These are phyloP conservation scores for Martes martes DNA, from an alignment of 2,113 vertebrate species.

Conservation along the genomic window DNA sequence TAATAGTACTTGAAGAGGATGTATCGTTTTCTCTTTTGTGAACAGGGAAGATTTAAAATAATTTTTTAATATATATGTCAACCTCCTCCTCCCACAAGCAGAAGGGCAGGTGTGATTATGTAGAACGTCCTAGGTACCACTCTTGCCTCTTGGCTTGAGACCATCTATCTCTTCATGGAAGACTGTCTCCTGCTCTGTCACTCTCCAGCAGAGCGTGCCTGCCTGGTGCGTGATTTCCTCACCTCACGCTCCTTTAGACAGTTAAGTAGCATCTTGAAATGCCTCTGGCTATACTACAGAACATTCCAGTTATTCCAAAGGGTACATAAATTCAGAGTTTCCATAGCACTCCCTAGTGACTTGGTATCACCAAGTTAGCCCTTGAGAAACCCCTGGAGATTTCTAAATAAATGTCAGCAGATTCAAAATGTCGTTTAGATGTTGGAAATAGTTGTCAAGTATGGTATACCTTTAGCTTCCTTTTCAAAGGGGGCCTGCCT, in stretches of 20 bases:
- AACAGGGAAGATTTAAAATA: neutral
- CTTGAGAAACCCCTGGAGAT: neutral
- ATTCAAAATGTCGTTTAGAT: neutral
- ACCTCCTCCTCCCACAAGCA: neutral
- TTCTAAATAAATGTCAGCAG: neutral
- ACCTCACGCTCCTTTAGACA: neutral
- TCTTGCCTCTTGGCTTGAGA: neutral
- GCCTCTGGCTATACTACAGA: neutral
- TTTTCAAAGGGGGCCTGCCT: neutral
- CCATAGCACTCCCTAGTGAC: neutral
- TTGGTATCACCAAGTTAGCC: neutral
- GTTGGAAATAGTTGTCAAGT: neutral
- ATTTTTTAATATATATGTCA: neutral
- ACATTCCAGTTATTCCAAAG: constrained; percentile 50
- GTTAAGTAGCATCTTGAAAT: constrained; percentile 48
- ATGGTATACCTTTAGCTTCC: neutral
- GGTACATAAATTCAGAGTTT: neutral
- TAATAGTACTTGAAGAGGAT: neutral
- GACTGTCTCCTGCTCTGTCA: neutral
- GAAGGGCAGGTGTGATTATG: neutral
- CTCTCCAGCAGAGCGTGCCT: neutral
- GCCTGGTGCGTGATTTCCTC: neutral
- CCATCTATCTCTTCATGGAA: neutral
- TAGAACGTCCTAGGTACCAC: neutral
- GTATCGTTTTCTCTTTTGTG: neutral